Percentiles rank a stretch among this genome's conserved stretches.
phyloP scores from a whole-genome alignment of 2,113 vertebrate species.

The Turnix velox region DNA sequence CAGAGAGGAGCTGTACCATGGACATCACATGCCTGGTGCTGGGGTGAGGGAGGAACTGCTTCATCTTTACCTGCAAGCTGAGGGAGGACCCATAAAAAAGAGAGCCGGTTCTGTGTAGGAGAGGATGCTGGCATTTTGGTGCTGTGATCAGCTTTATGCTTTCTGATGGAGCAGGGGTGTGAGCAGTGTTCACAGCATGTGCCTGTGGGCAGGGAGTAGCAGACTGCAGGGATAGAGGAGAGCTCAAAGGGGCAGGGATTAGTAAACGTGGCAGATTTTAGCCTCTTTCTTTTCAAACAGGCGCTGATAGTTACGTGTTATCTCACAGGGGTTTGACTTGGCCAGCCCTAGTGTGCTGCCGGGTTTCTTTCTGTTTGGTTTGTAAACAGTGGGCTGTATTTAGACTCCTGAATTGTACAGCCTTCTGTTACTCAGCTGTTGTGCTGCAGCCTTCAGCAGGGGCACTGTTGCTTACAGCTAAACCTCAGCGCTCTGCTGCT shows the following conservation, averaged over 20 bases:
- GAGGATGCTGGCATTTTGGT: background rate
- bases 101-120: background rate
- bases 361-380: background rate
- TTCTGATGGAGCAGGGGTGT: background rate
- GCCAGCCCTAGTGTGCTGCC: background rate
- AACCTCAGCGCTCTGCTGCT: background rate
- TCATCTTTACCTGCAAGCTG: background rate
- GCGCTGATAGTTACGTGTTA: background rate
- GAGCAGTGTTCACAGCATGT: background rate
- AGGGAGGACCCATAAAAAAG: background rate
- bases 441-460: background rate
- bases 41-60: background rate
- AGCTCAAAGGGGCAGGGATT: rapidly evolving
- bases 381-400: background rate
- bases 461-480: background rate
- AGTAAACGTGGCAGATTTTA: background rate
- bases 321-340: background rate
- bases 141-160: background rate
- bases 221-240: background rate
- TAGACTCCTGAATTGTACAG: background rate
- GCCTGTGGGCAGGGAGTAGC: background rate
- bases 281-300: background rate
- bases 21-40: background rate
- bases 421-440: background rate
- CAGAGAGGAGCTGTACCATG: background rate